Evolutionary conservation across 2,797 vertebrate species (phyloP), one percentile per base, ranked within the genome.

Genomic region (Crax fasciolata): DNA sequence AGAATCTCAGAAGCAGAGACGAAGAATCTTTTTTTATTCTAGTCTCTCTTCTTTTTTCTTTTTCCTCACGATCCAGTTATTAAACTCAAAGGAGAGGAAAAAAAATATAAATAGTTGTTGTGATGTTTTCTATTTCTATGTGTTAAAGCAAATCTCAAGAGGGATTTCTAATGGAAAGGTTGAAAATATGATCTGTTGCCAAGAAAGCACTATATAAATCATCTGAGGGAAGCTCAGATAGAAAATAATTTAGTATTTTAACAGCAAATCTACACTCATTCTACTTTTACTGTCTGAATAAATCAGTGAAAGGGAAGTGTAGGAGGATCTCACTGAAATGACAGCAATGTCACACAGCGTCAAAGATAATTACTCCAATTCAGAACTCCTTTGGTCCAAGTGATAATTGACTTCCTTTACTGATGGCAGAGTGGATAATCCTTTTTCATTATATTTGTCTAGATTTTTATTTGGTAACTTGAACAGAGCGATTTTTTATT

Each of bases 351-450:
- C 80, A 91, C 74, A 80, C 44, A 94, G 35, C 7, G 54, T 80
- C 65, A 96, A 79, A 93, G 92, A 80, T 95, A 95, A 92, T 93
- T 88, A 84, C 38, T 86, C 84, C 61, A 54, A 10, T 90, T 87
- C 44, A 86, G 75, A 95, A 82, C 30, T 93, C 46, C 32, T 92
- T 83, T 87, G 43, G 44, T 82, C 67, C 63, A 88, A 83, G 49
- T 62, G 41, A 77, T 83, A 93, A 87, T 55, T 95, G 41, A 74
- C 52, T 96, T 80, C 23, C 55, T 90, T 9, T 62, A 80, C 95
- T 39, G 41, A 88, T 48, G 55, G 30, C 51, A 91, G 48, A 74
- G 46, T 43, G 32, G 24, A 75, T 67, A 91, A 57, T 75, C 6
- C 77, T 58, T 68, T 66, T 68, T 41, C 21, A 51, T 70, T 77